A percentile compares a stretch with the other conserved stretches of the same genome.
Evolutionary conservation across 2,888 invertebrate species (phyloP).

Genomic region (Apomyelois bistriatella): DNA sequence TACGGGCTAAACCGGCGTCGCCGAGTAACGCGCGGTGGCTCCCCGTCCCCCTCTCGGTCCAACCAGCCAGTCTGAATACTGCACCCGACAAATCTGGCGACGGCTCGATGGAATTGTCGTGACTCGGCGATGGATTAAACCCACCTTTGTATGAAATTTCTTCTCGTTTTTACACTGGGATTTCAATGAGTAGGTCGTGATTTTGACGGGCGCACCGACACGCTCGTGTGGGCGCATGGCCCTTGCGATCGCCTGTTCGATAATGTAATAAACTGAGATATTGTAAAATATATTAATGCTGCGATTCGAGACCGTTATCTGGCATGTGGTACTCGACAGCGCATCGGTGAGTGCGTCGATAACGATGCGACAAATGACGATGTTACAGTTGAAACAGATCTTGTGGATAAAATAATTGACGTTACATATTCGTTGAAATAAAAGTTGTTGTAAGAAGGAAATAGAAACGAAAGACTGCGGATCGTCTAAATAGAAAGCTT

Average conservation of each 20-base stretch:
- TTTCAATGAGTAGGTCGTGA: constrained; percentile 47
- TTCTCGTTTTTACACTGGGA: constrained; percentile 55
- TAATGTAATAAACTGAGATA: constrained; percentile 51
- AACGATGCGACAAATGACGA: constrained; percentile 38
- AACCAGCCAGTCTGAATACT: constrained; percentile 38
- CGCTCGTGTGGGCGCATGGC: constrained; percentile 46
- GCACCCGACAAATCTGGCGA: constrained; percentile 59
- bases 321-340: constrained; percentile 44
- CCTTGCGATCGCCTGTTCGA: constrained; percentile 40
- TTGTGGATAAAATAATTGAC: constrained; percentile 19
- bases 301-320: constrained; percentile 56
- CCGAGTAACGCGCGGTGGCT: constrained; percentile 33
- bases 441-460: constrained; percentile 17
- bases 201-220: constrained; percentile 45
- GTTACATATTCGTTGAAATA: constrained; percentile 16
- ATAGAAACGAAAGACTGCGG: no score
- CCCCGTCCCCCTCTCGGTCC: constrained; percentile 48
- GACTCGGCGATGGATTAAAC: constrained; percentile 54
- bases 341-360: constrained; percentile 50
- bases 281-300: constrained; percentile 56
- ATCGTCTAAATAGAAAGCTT: constrained; percentile 33
- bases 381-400: constrained; percentile 20
- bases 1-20: constrained; percentile 27
- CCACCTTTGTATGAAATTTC: constrained; percentile 57
- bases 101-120: constrained; percentile 52